Evolutionary conservation across 1,140 invertebrate species (phyloP), one percentile per base, ranked within the genome.

Genomic region (Adoxophyes honmai): DNA sequence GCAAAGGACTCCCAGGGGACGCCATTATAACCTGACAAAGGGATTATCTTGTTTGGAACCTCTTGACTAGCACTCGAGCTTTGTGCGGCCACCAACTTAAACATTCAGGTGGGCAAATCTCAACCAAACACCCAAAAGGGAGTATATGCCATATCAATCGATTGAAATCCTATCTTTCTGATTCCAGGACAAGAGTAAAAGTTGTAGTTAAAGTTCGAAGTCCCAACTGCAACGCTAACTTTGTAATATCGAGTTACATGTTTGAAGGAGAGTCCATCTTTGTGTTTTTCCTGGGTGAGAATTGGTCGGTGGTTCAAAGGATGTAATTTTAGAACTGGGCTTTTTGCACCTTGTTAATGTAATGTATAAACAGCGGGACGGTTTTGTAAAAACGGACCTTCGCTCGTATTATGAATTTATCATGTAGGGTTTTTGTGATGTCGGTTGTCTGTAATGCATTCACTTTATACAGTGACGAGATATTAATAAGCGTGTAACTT

Each of bases 41-140:
- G 82, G 81, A 88, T 88, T 88, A 88, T 88, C 82, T 86, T 88
- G 85, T 88, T 88, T 88, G 81, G 85, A 85, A 86, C 81, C 78
- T 82, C 81, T 82, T 86, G 81, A 88, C 83, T 79, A 70, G 73
- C 71, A 75, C 79, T 85, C 78, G 76, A 76, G 66, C 78, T 81
- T 78, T 80, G 75, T 81, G 78, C 42, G 18, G 11, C 42, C 42
- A 48, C 42, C 42, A 48, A 48, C 42, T 48, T 48, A 48, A 48
- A 48, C 21, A 48, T 48, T 48, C 42, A 48, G 42, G 42, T 48
- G 42, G 18, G 18, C 21, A 48, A 48, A 48, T 21, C 5, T 13
- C 10, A 11, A 33, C 42, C n/a, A 11, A 18, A 21, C 16, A 11
- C 11, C 42, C 42, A 48, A 21, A 48, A 48, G 42, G 42, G 28